Percentiles rank a stretch among this genome's conserved stretches.
Evolutionary conservation across 2,113 vertebrate species (phyloP).

Genomic region (Malaclemys terrapin): DNA sequence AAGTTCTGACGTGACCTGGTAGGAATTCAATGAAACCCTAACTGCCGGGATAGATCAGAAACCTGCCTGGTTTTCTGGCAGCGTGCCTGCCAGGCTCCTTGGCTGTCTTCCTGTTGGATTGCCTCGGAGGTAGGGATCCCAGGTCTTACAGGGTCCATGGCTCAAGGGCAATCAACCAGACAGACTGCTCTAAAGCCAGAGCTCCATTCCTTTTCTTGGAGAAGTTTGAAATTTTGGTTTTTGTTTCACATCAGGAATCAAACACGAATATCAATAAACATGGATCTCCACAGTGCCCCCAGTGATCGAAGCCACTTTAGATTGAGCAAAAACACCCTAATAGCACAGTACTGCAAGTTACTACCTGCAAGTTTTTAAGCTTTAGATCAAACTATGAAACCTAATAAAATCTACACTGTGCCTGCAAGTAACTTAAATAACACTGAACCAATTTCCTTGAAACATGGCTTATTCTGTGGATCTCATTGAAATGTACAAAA

Average conservation of each 20-base stretch:
- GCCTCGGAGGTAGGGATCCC: background rate
- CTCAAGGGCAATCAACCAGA: background rate
- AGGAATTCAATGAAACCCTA: background rate
- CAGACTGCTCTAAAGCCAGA: background rate
- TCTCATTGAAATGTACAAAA: slow-evolving; percentile 53
- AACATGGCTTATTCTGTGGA: slow-evolving; percentile 11
- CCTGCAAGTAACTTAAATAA: slow-evolving; percentile 48
- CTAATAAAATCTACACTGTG: slow-evolving; percentile 18
- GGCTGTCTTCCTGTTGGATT: background rate
- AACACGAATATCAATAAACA: background rate
- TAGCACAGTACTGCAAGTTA: slow-evolving; percentile 47
- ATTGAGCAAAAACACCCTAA: slow-evolving; percentile 2
- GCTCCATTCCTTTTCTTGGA: background rate
- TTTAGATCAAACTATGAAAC: slow-evolving; percentile 51
- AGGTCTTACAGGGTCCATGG: background rate
- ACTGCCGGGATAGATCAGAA: background rate
- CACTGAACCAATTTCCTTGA: slow-evolving; percentile 16
- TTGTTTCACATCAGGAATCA: background rate
- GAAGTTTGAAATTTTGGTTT: background rate
- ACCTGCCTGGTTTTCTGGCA: background rate
- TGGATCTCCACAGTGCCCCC: slow-evolving; percentile 6
- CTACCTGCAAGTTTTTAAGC: slow-evolving; percentile 29
- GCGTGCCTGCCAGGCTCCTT: background rate
- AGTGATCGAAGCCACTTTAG: slow-evolving; percentile 44
- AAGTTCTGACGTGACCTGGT: background rate